phyloP scores from a whole-genome alignment of 2,797 vertebrate genomes.

The Menidia menidia region DNA sequence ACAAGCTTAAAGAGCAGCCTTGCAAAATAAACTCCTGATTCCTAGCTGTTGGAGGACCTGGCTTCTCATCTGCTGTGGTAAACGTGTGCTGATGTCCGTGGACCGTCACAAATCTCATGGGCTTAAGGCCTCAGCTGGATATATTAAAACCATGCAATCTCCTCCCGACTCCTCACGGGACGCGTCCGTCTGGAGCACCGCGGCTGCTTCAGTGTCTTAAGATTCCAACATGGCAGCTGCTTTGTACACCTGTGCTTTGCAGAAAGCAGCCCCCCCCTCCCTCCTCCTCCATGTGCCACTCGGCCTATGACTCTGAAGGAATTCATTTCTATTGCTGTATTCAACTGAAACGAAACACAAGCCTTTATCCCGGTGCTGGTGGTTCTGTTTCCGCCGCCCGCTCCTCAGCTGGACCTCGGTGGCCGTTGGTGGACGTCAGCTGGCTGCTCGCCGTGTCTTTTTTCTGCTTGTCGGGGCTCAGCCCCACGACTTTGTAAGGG shows the following conservation, averaged over 20 bases:
- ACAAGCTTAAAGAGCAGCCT: conserved; percentile 56
- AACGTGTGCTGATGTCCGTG: conserved; percentile 41
- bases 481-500: conserved; percentile 44
- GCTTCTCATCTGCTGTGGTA: conserved; percentile 34
- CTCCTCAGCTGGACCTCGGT: conserved; percentile 36
- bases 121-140: conserved; percentile 61
- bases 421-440: conserved; percentile 46
- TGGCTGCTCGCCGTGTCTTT: conserved; percentile 33
- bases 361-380: conserved; percentile 68
- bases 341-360: conserved; percentile 26
- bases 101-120: conserved; percentile 47
- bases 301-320: conserved; percentile 28
- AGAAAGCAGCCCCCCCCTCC: neutral
- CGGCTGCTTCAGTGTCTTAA: conserved; percentile 70
- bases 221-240: conserved; percentile 61
- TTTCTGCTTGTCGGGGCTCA: conserved; percentile 40
- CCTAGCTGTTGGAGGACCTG: conserved; percentile 40
- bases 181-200: conserved; percentile 59
- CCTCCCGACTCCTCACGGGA: conserved; percentile 46
- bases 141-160: conserved; percentile 41
- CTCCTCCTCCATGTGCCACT: conserved; percentile 41
- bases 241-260: conserved; percentile 41
- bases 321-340: conserved; percentile 35
- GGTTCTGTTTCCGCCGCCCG: conserved; percentile 45
- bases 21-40: conserved; percentile 37